Evolutionary conservation across 1,140 invertebrate genomes (phyloP).

Genomic region (Solen grandis): DNA sequence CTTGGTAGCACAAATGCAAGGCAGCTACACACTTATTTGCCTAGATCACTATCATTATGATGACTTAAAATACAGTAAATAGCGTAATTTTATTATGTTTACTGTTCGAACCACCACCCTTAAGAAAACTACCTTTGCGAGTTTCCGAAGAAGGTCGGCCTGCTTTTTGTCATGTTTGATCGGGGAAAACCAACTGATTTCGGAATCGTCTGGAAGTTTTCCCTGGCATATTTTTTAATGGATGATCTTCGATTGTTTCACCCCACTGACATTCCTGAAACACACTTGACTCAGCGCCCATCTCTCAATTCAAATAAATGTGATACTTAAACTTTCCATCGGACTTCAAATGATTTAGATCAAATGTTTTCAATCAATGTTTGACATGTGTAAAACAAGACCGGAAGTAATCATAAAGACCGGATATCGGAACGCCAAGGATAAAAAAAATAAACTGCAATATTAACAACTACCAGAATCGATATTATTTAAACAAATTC

Average conservation of each 20-base stretch:
- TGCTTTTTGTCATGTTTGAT: constrained; percentile 61
- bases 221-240: constrained; percentile 63
- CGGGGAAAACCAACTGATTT: constrained; percentile 60
- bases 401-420: too few species aligned
- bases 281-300: constrained; percentile 71
- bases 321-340: not conserved
- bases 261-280: constrained; percentile 67
- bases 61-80: too few species aligned
- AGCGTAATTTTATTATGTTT: not conserved
- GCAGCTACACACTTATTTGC: not conserved
- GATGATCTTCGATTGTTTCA: constrained; percentile 19
- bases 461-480: too few species aligned
- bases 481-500: too few species aligned
- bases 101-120: not conserved
- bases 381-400: not conserved
- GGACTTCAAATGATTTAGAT: too few species aligned
- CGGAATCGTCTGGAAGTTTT: constrained; percentile 50
- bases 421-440: too few species aligned
- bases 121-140: constrained; percentile 57
- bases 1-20: not conserved
- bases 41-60: not conserved
- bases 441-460: too few species aligned
- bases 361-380: not conserved
- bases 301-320: constrained; percentile 33
- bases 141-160: constrained; percentile 58